Evolutionary conservation across 2,797 vertebrate species (phyloP).

Genomic region (Channa striata): DNA sequence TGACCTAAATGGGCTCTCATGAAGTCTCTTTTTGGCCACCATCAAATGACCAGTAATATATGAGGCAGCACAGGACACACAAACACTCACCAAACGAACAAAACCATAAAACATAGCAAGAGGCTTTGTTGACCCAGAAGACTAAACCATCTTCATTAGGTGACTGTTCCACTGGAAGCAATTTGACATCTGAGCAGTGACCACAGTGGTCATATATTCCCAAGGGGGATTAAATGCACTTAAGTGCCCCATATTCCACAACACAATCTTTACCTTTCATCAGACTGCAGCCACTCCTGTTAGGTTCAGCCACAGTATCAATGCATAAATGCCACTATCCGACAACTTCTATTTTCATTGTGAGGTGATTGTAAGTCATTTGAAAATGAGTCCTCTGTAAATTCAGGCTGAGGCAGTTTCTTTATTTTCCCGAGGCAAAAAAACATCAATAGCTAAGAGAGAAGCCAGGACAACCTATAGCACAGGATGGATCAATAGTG

Average conservation of each 20-base stretch:
- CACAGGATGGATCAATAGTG: constrained; percentile 71
- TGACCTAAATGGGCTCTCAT: constrained; percentile 31
- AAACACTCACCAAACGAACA: constrained; percentile 12
- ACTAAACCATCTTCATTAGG: constrained; percentile 68
- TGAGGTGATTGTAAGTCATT: constrained; percentile 70
- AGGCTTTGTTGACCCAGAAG: constrained; percentile 39
- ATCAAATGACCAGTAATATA: constrained; percentile 26
- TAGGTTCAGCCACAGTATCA: constrained; percentile 35
- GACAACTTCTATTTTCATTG: constrained; percentile 62
- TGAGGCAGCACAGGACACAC: constrained; percentile 27
- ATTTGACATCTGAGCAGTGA: constrained; percentile 54
- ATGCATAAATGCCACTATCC: constrained; percentile 44
- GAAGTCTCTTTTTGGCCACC: constrained; percentile 11
- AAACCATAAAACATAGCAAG: constrained; percentile 43
- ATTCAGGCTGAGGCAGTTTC: constrained; percentile 66
- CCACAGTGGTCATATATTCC: constrained; percentile 49
- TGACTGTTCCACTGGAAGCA: constrained; percentile 50
- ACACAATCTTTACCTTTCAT: constrained; percentile 14
- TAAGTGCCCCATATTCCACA: constrained; percentile 53
- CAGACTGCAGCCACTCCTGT: constrained; percentile 12
- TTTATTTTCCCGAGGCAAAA: constrained; percentile 60
- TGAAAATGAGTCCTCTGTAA: constrained; percentile 69
- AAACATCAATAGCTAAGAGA: constrained; percentile 71
- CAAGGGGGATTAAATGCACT: constrained; percentile 59
- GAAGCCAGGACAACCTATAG: constrained; percentile 77